These are phyloP conservation scores for Promerops cafer DNA, from an alignment of 2,113 vertebrate species.

Conservation along the genomic window DNA sequence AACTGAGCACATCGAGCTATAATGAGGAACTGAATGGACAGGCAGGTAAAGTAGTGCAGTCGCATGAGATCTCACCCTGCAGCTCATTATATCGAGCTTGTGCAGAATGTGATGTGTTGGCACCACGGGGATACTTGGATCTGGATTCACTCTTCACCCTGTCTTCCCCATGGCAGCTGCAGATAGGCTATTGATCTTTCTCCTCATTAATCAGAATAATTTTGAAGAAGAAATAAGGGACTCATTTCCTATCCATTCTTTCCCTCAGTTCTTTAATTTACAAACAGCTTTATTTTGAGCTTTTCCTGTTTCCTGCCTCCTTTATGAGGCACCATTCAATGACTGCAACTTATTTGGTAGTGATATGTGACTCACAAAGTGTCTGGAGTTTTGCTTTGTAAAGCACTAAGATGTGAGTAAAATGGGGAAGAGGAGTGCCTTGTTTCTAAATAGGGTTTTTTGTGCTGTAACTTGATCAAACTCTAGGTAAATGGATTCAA, in stretches of 20 bases:
- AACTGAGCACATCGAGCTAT: not conserved
- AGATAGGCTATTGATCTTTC: constrained; percentile 14
- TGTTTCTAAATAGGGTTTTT: not conserved
- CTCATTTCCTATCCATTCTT: constrained; percentile 56
- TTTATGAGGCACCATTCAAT: constrained; percentile 46
- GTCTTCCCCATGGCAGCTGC: not conserved
- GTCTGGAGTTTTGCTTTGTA: constrained; percentile 11
- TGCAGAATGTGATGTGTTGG: not conserved
- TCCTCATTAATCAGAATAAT: constrained; percentile 52
- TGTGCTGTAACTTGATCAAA: not conserved
- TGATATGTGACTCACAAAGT: constrained; percentile 46
- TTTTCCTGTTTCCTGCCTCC: constrained; percentile 59
- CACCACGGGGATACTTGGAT: not conserved
- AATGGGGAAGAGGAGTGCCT: not conserved
- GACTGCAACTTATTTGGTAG: constrained; percentile 48
- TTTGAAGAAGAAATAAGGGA: constrained; percentile 37
- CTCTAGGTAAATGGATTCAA: not conserved
- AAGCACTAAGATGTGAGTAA: not conserved
- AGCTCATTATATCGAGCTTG: not conserved
- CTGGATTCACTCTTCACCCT: constrained; percentile 38
- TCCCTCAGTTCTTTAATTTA: constrained; percentile 38
- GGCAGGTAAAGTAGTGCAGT: not conserved
- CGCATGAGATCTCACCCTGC: not conserved
- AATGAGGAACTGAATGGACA: not conserved
- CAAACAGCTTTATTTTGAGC: constrained; percentile 52